Evolutionary conservation across 2,797 vertebrate species (phyloP).

Genomic region (Gobio occitaniae): DNA sequence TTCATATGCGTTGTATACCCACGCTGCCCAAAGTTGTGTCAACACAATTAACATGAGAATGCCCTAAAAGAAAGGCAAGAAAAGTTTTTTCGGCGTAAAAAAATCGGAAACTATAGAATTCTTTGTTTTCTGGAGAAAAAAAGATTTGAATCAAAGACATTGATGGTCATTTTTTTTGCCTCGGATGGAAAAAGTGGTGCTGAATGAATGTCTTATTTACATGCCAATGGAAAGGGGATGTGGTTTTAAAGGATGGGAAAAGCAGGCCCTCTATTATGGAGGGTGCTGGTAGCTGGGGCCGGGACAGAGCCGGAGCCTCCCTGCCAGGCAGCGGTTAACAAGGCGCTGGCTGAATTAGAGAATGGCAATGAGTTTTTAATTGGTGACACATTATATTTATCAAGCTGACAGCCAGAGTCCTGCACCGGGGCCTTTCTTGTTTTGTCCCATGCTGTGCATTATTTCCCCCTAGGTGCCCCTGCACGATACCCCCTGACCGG

Average conservation of each 20-base stretch:
- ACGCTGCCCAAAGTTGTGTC: conserved; percentile 85
- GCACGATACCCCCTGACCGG: conserved; percentile 79
- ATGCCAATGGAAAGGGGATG: conserved; percentile 86
- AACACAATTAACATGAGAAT: conserved; percentile 89
- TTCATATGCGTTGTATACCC: conserved; percentile 85
- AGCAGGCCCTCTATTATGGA: conserved; percentile 80
- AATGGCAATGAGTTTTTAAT: conserved; percentile 96
- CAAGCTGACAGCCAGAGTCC: conserved; percentile 88
- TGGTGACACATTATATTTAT: conserved; percentile 98
- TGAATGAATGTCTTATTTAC: conserved; percentile 95
- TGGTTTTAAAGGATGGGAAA: conserved; percentile 87
- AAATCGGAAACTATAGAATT: conserved; percentile 90
- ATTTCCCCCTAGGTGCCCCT: conserved; percentile 84
- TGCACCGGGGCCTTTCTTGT: conserved; percentile 83
- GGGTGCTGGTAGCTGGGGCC: conserved; percentile 81
- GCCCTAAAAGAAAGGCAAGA: conserved; percentile 73
- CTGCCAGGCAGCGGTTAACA: conserved; percentile 89
- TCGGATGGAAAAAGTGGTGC: conserved; percentile 81
- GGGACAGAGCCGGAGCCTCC: conserved; percentile 78
- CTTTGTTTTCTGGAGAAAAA: conserved; percentile 83
- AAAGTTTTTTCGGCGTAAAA: conserved; percentile 84
- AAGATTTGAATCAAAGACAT: conserved; percentile 91
- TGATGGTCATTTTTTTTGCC: conserved; percentile 86
- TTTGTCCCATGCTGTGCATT: conserved; percentile 84
- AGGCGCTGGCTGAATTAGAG: conserved; percentile 87